A percentile compares a stretch with the other conserved stretches of the same genome.
Evolutionary conservation across 2,113 vertebrate genomes (phyloP).

Genomic region (Tretioscincus oriximinensis): DNA sequence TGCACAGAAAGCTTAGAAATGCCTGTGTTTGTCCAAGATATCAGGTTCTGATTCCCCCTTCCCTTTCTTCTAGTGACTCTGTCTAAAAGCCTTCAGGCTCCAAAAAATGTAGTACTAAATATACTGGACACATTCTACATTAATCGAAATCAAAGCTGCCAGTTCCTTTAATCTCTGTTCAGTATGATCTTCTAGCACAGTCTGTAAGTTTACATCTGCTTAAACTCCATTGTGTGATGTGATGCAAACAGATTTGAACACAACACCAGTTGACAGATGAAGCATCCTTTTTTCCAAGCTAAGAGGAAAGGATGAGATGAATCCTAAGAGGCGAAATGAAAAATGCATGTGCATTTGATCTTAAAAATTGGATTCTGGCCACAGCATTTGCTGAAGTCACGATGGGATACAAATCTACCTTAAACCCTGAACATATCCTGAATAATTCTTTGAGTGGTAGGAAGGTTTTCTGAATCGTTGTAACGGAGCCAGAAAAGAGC

Average conservation of each 20-base stretch:
- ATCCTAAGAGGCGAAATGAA: neutral
- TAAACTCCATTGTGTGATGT: neutral
- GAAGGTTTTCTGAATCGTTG: neutral
- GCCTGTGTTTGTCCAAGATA: neutral
- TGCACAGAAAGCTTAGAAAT: neutral
- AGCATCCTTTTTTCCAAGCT: neutral
- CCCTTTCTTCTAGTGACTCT: neutral
- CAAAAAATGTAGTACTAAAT: neutral
- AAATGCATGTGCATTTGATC: neutral
- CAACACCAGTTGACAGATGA: constrained; percentile 1
- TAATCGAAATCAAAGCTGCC: constrained; percentile 10
- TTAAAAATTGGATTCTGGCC: neutral
- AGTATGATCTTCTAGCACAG: neutral
- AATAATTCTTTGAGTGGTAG: neutral
- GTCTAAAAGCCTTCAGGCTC: neutral
- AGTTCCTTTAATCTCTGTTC: constrained; percentile 22
- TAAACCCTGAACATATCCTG: neutral
- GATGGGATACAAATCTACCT: neutral
- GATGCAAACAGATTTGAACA: constrained; percentile 26
- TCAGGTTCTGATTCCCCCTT: neutral
- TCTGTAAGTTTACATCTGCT: constrained; percentile 16
- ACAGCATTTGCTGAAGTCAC: neutral
- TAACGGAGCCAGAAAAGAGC: neutral
- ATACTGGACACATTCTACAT: neutral
- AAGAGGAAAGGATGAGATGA: neutral